A percentile compares a stretch with the other conserved stretches of the same genome.
Evolutionary conservation across 2,888 invertebrate genomes (phyloP).

Genomic region (Abrostola tripartita): DNA sequence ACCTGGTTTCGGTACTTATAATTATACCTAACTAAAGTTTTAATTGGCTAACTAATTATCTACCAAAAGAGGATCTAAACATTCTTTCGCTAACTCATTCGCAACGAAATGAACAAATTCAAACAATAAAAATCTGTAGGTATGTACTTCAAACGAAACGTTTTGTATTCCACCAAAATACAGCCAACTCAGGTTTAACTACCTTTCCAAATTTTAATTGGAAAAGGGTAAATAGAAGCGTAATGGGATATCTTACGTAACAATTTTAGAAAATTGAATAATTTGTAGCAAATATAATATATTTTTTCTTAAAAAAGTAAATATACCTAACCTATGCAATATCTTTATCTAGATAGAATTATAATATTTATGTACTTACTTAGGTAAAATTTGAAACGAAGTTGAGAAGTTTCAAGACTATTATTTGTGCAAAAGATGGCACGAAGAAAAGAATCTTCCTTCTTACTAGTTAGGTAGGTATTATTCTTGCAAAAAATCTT

Average conservation of each 20-base stretch:
- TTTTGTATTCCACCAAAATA: conserved; percentile 13
- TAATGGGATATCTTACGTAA: conserved; percentile 22
- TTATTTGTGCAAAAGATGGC: no score
- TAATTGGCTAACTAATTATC: not conserved
- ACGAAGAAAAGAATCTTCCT: not conserved
- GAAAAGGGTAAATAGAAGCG: conserved; percentile 24
- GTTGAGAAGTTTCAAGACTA: no score
- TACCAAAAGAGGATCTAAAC: conserved; percentile 3
- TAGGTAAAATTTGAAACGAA: no score
- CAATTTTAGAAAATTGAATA: conserved; percentile 1
- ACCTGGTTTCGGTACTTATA: no score
- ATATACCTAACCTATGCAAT: no score
- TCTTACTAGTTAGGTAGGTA: conserved; percentile 11
- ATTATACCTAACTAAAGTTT: not conserved
- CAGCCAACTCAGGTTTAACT: conserved; percentile 21
- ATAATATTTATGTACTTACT: no score
- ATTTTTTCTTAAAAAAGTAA: no score
- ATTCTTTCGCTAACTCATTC: conserved; percentile 13
- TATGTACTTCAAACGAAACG: conserved; percentile 5
- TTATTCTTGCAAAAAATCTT: conserved; percentile 10
- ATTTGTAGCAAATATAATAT: not conserved
- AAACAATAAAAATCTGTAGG: conserved; percentile 4
- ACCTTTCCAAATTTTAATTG: conserved; percentile 27
- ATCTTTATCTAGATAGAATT: no score
- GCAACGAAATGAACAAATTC: conserved; percentile 9